Conservation (phyloP, 2,113 vertebrate species). For the Amblyornis subalaris region DNA sequence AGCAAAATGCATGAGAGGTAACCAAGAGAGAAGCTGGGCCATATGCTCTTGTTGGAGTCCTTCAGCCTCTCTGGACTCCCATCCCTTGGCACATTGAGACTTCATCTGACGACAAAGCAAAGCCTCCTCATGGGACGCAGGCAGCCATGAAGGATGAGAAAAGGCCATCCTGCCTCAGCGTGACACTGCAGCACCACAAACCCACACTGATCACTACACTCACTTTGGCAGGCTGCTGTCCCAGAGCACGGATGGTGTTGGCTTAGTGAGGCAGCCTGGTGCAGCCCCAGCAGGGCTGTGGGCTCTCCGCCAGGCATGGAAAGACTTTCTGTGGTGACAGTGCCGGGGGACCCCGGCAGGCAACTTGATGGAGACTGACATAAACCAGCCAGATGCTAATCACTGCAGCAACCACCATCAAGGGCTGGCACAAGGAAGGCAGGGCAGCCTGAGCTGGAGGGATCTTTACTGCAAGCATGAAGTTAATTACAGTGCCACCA, state of each 20-base stretch:
- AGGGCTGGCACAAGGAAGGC: neutral
- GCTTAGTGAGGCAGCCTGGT: neutral
- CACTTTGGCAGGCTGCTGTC: neutral
- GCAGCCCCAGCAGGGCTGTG: neutral
- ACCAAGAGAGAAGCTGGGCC: neutral
- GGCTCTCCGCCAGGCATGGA: neutral
- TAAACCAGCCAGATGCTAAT: neutral
- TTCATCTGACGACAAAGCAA: neutral
- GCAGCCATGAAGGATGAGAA: neutral
- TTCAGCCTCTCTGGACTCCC: neutral
- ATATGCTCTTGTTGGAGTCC: rapidly evolving
- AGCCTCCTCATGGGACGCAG: neutral
- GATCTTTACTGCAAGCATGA: neutral
- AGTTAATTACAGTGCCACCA: neutral
- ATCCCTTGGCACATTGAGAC: neutral
- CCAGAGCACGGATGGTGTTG: neutral
- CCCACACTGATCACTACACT: too few relatives aligned
- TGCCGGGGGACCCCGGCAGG: neutral
- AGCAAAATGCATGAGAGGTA: neutral
- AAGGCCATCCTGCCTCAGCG: neutral
- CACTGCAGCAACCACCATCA: neutral
- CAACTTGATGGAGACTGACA: neutral
- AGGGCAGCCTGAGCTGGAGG: neutral
- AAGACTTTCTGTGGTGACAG: neutral
- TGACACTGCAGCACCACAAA: neutral